Evolutionary conservation across 2,113 vertebrate genomes (phyloP).

Genomic region (Vimba vimba): DNA sequence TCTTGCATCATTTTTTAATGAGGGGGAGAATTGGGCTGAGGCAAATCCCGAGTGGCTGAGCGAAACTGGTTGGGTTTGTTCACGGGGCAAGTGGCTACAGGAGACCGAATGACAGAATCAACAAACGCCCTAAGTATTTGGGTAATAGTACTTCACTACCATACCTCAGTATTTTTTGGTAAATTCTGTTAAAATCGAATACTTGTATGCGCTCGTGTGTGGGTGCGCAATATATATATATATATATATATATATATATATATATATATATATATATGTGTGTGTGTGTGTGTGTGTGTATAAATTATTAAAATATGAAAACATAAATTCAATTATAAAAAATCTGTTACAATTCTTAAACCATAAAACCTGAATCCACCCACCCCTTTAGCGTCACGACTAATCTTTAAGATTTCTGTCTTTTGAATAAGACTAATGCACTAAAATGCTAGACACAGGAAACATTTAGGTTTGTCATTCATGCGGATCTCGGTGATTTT

Average conservation of each 20-base stretch:
- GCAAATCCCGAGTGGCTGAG: background rate
- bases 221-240: no score
- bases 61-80: slow-evolving; percentile 37
- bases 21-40: background rate
- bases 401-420: background rate
- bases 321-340: no score
- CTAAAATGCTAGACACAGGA: background rate
- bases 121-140: background rate
- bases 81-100: slow-evolving; percentile 1
- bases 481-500: background rate
- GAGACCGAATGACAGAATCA: background rate
- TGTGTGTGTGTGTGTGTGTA: no score
- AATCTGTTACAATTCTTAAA: no score
- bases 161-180: background rate
- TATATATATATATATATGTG: no score
- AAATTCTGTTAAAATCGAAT: no score
- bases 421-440: background rate
- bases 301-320: no score
- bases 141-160: background rate
- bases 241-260: no score
- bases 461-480: background rate
- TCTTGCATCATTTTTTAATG: slow-evolving; percentile 21
- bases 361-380: background rate
- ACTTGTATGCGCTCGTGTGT: no score
- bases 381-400: background rate